Evolutionary conservation across 2,113 vertebrate species (phyloP), one percentile per base, ranked within the genome.

Genomic region (Xiphorhynchus elegans): DNA sequence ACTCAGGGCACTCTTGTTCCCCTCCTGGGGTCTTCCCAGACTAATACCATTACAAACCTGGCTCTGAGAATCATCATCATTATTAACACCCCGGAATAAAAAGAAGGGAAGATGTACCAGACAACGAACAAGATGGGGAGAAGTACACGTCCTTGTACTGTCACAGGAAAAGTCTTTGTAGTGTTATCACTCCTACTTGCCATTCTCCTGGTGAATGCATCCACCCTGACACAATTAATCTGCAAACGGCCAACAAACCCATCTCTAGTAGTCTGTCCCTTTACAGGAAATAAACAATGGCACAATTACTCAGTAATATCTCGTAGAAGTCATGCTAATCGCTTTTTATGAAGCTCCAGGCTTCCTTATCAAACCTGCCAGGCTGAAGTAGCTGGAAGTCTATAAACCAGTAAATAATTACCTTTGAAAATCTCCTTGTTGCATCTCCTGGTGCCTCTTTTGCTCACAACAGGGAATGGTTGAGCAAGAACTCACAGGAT

Each of bases 341-440:
- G 80, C 49, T 91, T 91, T 86, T 74, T 44, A n/a, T 74, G 59
- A 84, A 93, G n/a, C 37, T 87, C 50, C 80, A 87, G 29, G 39
- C 67, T 64, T 94, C 63, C 63, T 93, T 88, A 93, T 95, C 89
- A 93, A 91, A 86, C 24, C 33, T 88, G 78, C n/a, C 87, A 95
- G 62, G 46, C 40, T 91, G 53, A 94, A 95, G 56, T 49, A 81
- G 47, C 62, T 76, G 24, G 5, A 89, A 87, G 58, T 58, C 72
- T 76, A 79, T 64, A 95, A 81, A 92, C 1, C 33, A 64, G 74
- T 64, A 78, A 89, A 93, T 73, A 83, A 87, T 80, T 66, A 85
- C 49, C 89, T 91, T 52, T 3, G 9, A 88, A 85, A 59, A 63
- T 59, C 63, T 58, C 62, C 11, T 56, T 42, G 64, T 91, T 89